Base-by-base conservation (phyloP, 1,140 invertebrate species). In the Drosophila suzukii region DNA sequence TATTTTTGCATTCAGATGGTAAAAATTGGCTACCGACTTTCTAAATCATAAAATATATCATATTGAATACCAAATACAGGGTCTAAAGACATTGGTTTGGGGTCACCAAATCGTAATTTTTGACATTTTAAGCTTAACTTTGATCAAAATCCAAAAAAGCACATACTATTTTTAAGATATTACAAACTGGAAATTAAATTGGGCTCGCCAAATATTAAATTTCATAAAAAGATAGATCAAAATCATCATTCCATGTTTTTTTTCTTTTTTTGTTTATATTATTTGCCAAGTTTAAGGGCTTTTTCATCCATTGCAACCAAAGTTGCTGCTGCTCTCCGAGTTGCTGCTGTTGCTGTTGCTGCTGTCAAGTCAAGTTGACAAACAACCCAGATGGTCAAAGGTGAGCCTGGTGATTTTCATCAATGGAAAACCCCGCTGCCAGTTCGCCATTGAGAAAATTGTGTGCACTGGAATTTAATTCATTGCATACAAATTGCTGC, bases 401-500 rank as follows among this genome's bases (percentile, higher is more conserved):
- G 86, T 86, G 71, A 79, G 59, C 47, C 59, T 46, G 51, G 53
- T 60, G 68, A 85, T 82, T 80, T 79, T 83, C 78, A 76, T 90
- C 75, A 85, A 86, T 80, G 82, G 62, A 70, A 66, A 65, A 68
- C 53, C 38, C 20, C 32, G 68, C 67, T 72, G 67, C 66, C 57
- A 56, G 34, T 46, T 67, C 63, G 62, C 67, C 83, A 88, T 83
- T 89, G 80, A 88, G 77, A 67, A 85, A 88, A 82, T 62, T 73
- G 73, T 75, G 44, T 68, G 65, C 47, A 43, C 70, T 80, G 76
- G 76, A 83, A 88, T 89, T 88, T 83, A 88, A 88, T 88, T 88
- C 84, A 89, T 77, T 78, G 80, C 79, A 76, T 74, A 83, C 80
- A 89, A 88, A 82, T 83, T 82, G 75, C 53, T 51, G 79, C 63